phyloP scores from a whole-genome alignment of 2,113 vertebrate species.

The Leptosomus discolor region DNA sequence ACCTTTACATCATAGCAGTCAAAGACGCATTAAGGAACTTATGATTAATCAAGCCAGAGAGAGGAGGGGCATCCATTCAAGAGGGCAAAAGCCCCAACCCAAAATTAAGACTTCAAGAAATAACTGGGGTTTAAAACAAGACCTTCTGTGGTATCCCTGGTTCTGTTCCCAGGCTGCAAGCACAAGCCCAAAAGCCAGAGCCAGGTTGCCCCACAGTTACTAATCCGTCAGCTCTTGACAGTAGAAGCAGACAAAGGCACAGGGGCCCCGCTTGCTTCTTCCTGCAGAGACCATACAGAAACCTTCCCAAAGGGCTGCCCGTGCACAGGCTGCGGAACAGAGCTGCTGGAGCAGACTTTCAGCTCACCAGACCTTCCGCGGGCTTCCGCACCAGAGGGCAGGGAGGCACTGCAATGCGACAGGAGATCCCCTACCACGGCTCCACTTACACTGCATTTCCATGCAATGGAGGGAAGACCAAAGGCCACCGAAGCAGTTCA shows the following conservation, averaged over 20 bases:
- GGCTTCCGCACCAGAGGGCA: background rate
- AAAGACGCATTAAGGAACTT: background rate
- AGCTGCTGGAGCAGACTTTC: background rate
- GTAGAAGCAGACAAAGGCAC: fast-evolving
- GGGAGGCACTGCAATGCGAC: fast-evolving
- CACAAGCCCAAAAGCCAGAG: fast-evolving
- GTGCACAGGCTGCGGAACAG: fast-evolving
- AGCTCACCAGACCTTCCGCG: background rate
- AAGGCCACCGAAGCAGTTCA: background rate
- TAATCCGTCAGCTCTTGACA: background rate
- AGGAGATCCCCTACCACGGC: background rate
- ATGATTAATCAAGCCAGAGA: background rate
- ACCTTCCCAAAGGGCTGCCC: background rate
- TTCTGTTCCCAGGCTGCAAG: background rate
- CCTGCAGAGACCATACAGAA: background rate
- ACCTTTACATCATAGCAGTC: background rate
- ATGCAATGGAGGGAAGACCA: background rate
- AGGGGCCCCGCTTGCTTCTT: fast-evolving
- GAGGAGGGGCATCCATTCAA: background rate
- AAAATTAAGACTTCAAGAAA: background rate
- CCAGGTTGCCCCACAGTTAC: fast-evolving
- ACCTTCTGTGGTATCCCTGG: too few species aligned
- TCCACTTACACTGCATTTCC: background rate
- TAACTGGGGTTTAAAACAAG: background rate
- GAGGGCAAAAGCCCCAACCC: background rate